Percentiles rank a stretch among this genome's conserved stretches.
These are phyloP conservation scores for Clistopyga incitator DNA, from an alignment of 2,888 invertebrate species.

Conservation along the genomic window DNA sequence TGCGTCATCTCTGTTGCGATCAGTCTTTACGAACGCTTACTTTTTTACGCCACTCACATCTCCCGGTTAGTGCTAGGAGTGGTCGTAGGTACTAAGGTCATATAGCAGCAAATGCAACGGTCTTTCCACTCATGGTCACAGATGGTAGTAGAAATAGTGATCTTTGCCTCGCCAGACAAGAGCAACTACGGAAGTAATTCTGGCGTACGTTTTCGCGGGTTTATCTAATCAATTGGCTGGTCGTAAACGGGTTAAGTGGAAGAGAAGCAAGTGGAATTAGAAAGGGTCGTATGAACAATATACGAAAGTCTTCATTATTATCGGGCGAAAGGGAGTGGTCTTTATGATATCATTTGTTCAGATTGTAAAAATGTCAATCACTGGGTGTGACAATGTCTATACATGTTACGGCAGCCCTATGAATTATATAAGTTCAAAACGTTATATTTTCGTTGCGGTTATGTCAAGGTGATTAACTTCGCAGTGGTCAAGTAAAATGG, in stretches of 20 bases:
- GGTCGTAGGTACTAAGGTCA: slow-evolving; percentile 6
- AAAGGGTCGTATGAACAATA: slow-evolving; percentile 3
- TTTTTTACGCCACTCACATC: slow-evolving; percentile 48
- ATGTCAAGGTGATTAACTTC: no score
- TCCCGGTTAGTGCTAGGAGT: slow-evolving; percentile 25
- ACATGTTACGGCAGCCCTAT: neutral
- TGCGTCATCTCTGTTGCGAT: slow-evolving; percentile 48
- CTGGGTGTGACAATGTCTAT: neutral
- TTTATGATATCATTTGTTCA: neutral
- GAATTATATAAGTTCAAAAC: neutral
- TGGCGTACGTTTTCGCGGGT: slow-evolving; percentile 18
- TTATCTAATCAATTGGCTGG: slow-evolving; percentile 50
- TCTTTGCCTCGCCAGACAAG: slow-evolving; percentile 18
- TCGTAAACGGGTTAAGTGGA: slow-evolving; percentile 43
- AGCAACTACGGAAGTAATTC: slow-evolving; percentile 34
- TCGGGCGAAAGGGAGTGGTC: neutral
- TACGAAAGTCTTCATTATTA: slow-evolving; percentile 3
- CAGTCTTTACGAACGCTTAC: slow-evolving; percentile 57
- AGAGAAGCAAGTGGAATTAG: slow-evolving; percentile 9
- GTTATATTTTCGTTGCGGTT: no score
- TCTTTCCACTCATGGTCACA: slow-evolving; percentile 21
- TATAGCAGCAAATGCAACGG: slow-evolving; percentile 36
- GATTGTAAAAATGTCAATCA: neutral
- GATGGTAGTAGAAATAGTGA: slow-evolving; percentile 19
- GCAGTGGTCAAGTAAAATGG: no score